These are phyloP conservation scores for Terrapene triunguis DNA, from an alignment of 2,113 vertebrate species.

Conservation along the genomic window DNA sequence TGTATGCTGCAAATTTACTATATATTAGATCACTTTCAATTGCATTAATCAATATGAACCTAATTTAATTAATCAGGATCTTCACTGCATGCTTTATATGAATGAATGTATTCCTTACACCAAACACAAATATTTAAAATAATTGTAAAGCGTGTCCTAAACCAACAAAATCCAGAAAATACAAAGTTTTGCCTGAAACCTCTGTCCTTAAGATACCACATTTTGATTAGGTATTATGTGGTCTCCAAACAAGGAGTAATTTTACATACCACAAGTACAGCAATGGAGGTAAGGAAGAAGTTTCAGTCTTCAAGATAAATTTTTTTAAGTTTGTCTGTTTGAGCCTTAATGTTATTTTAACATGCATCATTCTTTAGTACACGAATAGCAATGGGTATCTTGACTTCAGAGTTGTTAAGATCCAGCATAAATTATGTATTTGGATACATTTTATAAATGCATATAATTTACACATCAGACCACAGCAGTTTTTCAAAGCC, in stretches of 20 bases:
- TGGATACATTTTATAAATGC: not conserved
- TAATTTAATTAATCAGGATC: not conserved
- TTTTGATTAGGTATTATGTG: not conserved
- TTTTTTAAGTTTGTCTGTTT: not conserved
- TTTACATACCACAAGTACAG: not conserved
- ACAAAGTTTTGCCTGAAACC: not conserved
- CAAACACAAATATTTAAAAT: rapidly evolving
- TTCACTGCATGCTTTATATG: rapidly evolving
- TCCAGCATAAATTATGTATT: not conserved
- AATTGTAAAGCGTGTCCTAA: not conserved
- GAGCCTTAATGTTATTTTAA: not conserved
- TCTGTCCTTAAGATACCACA: not conserved
- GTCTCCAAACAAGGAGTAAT: not conserved
- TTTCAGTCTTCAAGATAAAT: not conserved
- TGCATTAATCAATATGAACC: rapidly evolving
- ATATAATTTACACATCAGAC: not conserved
- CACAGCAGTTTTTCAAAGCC: slow-evolving; percentile 25
- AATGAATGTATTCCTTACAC: not conserved
- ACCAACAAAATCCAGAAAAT: not conserved
- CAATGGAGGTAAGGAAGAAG: not conserved
- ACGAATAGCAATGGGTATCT: not conserved
- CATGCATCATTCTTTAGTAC: rapidly evolving
- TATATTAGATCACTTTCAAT: not conserved
- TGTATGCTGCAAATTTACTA: rapidly evolving
- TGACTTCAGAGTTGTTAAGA: not conserved